A percentile compares a stretch with the other conserved stretches of the same genome.
phyloP scores from a whole-genome alignment of 2,888 invertebrate genomes.

The Metopia argyrocephala region DNA sequence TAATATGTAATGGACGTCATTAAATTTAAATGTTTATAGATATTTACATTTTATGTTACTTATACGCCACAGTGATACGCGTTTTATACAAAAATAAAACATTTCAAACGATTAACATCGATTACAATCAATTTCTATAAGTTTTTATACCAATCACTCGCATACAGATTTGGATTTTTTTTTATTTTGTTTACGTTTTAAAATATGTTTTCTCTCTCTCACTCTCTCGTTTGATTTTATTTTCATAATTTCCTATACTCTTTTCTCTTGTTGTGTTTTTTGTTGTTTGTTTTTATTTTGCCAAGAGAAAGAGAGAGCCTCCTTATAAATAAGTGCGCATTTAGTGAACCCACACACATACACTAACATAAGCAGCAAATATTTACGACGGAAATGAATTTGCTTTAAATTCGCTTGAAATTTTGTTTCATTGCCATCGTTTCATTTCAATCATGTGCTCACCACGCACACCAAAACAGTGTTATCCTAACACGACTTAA shows the following conservation, averaged over 20 bases:
- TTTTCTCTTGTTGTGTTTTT: background rate
- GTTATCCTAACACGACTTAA: background rate
- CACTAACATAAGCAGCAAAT: background rate
- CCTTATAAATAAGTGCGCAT: slow-evolving; percentile 43
- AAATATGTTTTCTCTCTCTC: too few relatives aligned
- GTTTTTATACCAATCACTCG: slow-evolving; percentile 15
- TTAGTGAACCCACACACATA: background rate
- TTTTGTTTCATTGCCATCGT: slow-evolving; percentile 7
- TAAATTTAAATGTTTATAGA: background rate
- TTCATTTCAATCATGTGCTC: slow-evolving; percentile 38
- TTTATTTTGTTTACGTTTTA: background rate
- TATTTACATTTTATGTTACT: background rate
- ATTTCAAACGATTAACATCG: background rate
- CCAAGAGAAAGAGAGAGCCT: background rate
- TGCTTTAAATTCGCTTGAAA: slow-evolving; percentile 1
- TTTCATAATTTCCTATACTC: too few relatives aligned
- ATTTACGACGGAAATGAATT: slow-evolving; percentile 40
- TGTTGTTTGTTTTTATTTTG: background rate
- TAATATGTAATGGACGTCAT: background rate
- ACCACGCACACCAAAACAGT: background rate
- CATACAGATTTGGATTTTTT: background rate
- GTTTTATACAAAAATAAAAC: background rate
- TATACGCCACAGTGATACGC: slow-evolving; percentile 26
- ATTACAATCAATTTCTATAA: background rate
- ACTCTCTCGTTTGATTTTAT: too few relatives aligned